A percentile compares a stretch with the other conserved stretches of the same genome.
phyloP scores from a whole-genome alignment of 2,113 vertebrate genomes.

The Tetraodon nigroviridis region DNA sequence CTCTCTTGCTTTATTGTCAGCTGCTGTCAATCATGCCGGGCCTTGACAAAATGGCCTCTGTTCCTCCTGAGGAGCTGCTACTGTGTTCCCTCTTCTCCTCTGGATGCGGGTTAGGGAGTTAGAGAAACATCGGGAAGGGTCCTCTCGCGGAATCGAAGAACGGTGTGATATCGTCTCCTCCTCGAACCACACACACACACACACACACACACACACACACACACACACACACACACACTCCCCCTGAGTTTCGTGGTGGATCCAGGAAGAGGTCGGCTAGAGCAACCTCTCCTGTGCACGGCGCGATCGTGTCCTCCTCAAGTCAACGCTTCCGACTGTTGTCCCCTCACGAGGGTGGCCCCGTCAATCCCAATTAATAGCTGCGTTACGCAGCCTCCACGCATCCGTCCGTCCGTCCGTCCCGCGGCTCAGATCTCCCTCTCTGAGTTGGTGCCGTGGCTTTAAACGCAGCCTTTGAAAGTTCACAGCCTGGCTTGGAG shows the following conservation, averaged over 20 bases:
- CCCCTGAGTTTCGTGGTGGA: conserved; percentile 1
- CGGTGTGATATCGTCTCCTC: conserved; percentile 8
- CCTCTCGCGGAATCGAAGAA: conserved; percentile 40
- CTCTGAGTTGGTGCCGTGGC: conserved; percentile 38
- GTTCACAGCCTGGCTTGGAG: conserved; percentile 69
- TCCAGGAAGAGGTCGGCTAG: conserved; percentile 1
- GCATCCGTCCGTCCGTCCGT: conserved; percentile 30
- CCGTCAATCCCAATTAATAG: conserved; percentile 53
- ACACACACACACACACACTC: too few relatives aligned
- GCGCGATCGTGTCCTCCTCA: not conserved
- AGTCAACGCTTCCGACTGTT: conserved; percentile 1
- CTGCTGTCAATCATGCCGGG: conserved; percentile 61
- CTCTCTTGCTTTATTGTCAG: conserved; percentile 60
- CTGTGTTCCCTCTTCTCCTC: conserved; percentile 47
- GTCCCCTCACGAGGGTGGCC: conserved; percentile 45
- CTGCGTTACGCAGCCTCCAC: conserved; percentile 4
- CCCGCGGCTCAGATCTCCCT: conserved; percentile 39
- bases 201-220: not conserved
- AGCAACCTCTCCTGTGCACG: conserved; percentile 4
- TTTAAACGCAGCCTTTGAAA: conserved; percentile 63
- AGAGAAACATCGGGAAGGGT: conserved; percentile 24
- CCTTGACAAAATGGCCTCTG: conserved; percentile 52
- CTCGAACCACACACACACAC: not conserved
- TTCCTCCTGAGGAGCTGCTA: conserved; percentile 27
- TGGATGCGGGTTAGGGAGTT: conserved; percentile 36